Base-by-base conservation (phyloP, 2,113 vertebrate genomes). In the Anolis sagrei region DNA sequence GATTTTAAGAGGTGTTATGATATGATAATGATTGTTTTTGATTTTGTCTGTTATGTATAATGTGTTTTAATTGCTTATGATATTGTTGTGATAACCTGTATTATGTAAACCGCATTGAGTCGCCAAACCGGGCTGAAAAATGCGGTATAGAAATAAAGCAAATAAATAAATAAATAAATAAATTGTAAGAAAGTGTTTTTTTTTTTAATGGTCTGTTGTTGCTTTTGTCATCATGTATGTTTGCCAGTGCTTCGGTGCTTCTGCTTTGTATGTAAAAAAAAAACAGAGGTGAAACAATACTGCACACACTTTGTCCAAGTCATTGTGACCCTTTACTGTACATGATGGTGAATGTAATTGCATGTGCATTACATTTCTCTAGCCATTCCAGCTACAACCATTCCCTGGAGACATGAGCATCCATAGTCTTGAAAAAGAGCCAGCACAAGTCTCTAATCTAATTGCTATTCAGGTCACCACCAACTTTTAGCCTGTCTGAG, bases 401-500 rank as follows among this genome's bases (percentile, higher is more conserved):
- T 89, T 93, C 94, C 92, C 89, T 2, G 16, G 93, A 95, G 94
- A 93, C 92, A 92, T 93, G 92, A 92, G 94, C 86, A 91, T 94
- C 92, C 92, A 23, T 0, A 61, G 86, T 87, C 93, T 89, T 2
- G 2, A 32, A 58, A 88, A 90, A 90, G 25, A 92, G 79, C 88
- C 58, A 0, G 91, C 48, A 69, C 88, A 18, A 83, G 0, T 0
- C 34, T 88, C 91, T 92, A 91, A 86, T 92, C 92, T 93, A 93
- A 95, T 94, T 93, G 74, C 94, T 89, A 91, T 91, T 96, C 93
- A 89, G 90, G 93, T 93, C 95, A 82, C 93, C 89, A 90, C 84
- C 89, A 79, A 90, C 83, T 73, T 91, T 87, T 88, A 27, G 88
- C 89, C 94, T 93, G 88, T 82, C 91, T 93, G 92, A 90, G 89